Evolutionary conservation across 2,888 invertebrate genomes (phyloP).

Genomic region (Melanostoma mellinum): DNA sequence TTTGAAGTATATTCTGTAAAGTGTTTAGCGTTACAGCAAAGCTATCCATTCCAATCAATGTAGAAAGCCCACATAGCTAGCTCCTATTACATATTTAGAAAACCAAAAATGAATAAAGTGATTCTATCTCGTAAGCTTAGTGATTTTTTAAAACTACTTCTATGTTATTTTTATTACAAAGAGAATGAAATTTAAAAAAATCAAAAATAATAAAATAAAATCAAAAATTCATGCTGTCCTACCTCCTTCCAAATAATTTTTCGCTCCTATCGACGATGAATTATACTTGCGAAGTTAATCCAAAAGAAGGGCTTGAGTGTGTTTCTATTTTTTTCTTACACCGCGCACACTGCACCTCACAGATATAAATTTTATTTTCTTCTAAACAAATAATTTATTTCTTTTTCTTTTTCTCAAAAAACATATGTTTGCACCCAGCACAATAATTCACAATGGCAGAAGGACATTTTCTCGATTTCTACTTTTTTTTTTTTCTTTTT

Average conservation of each 20-base stretch:
- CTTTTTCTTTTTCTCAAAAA: constrained; percentile 2
- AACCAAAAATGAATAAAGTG: neutral
- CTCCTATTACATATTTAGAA: too few species aligned
- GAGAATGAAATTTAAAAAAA: too few species aligned
- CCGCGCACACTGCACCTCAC: too few species aligned
- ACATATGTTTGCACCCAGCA: constrained; percentile 18
- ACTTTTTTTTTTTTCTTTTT: constrained; percentile 4
- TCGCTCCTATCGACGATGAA: neutral
- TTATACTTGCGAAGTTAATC: neutral
- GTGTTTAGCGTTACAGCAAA: constrained; percentile 52
- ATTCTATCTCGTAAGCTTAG: neutral
- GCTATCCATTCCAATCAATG: constrained; percentile 30
- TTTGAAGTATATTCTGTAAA: constrained; percentile 8
- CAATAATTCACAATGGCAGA: neutral
- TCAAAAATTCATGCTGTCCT: constrained; percentile 13
- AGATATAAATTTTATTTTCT: neutral
- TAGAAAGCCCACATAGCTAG: too few species aligned
- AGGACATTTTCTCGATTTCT: neutral
- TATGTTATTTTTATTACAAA: too few species aligned
- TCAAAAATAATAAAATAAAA: neutral
- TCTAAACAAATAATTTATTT: neutral
- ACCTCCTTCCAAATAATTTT: constrained; percentile 12
- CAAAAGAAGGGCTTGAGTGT: neutral
- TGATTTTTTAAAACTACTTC: too few species aligned
- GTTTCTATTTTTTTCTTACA: neutral